phyloP scores from a whole-genome alignment of 2,113 vertebrate species.

The Dromaius novaehollandiae region DNA sequence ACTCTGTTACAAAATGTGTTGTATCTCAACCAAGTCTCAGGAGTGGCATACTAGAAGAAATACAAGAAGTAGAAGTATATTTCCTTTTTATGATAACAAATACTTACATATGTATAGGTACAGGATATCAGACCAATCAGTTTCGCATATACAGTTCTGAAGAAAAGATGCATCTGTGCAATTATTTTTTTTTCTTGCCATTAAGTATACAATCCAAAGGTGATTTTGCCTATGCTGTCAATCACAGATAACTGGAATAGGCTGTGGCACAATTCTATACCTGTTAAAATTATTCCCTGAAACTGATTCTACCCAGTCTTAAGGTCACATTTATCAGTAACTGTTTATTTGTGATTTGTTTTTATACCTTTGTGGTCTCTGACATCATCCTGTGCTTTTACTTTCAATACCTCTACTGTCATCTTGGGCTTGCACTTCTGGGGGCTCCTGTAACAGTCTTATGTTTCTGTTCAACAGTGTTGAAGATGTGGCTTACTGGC shows the following conservation, averaged over 20 bases:
- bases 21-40: not conserved
- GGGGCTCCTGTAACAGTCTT: not conserved
- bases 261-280: not conserved
- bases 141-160: not conserved
- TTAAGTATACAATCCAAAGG: not conserved
- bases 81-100: not conserved
- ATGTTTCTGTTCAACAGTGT: not conserved
- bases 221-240: not conserved
- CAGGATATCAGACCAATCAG: not conserved
- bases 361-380: not conserved
- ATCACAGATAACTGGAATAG: not conserved
- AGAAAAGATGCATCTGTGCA: not conserved
- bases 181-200: not conserved
- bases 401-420: not conserved
- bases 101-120: not conserved
- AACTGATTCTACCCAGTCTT: not conserved
- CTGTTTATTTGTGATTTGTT: rapidly evolving
- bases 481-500: not conserved
- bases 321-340: not conserved
- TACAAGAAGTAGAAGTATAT: not conserved
- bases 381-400: not conserved
- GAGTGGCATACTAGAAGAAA: not conserved
- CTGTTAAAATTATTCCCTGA: not conserved
- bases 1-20: not conserved
- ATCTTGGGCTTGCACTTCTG: not conserved